phyloP scores from a whole-genome alignment of 2,113 vertebrate species.

The Suncus etruscus region DNA sequence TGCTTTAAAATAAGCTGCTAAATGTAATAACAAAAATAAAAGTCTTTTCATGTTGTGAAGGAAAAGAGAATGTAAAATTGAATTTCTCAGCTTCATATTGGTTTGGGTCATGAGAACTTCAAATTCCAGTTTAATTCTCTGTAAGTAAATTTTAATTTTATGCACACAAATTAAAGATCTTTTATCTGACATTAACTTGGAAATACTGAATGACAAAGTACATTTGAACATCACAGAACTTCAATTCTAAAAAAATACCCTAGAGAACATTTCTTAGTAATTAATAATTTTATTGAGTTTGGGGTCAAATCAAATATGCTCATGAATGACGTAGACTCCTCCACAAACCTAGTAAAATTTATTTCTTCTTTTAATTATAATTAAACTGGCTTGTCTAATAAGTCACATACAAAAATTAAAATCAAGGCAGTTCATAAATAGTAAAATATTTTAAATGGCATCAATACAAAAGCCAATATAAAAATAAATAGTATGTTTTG shows the following conservation, averaged over 20 bases:
- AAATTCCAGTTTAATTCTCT: conserved; percentile 74
- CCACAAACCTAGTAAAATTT: conserved; percentile 53
- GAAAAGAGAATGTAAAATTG: conserved; percentile 51
- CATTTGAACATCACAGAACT: conserved; percentile 52
- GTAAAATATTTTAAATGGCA: conserved; percentile 27
- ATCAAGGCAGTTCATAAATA: conserved; percentile 16
- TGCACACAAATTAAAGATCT: conserved; percentile 72
- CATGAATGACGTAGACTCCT: neutral
- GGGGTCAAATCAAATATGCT: conserved; percentile 59
- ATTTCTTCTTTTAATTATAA: conserved; percentile 55
- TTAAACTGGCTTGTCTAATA: conserved; percentile 57
- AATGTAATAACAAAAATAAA: conserved; percentile 58
- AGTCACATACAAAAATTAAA: conserved; percentile 59
- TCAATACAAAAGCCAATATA: neutral
- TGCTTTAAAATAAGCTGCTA: neutral
- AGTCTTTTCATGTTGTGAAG: conserved; percentile 24
- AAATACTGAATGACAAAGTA: conserved; percentile 64
- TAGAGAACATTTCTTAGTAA: conserved; percentile 40
- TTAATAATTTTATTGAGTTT: conserved; percentile 71
- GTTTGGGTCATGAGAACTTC: conserved; percentile 69
- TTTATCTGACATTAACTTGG: conserved; percentile 67
- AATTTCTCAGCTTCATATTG: conserved; percentile 62
- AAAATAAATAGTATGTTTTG: conserved; percentile 10
- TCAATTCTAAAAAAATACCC: conserved; percentile 45
- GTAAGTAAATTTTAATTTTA: conserved; percentile 77